A percentile compares a stretch with the other conserved stretches of the same genome.
Conservation (phyloP, 2,888 invertebrate genomes). For the Micropterix aruncella region DNA sequence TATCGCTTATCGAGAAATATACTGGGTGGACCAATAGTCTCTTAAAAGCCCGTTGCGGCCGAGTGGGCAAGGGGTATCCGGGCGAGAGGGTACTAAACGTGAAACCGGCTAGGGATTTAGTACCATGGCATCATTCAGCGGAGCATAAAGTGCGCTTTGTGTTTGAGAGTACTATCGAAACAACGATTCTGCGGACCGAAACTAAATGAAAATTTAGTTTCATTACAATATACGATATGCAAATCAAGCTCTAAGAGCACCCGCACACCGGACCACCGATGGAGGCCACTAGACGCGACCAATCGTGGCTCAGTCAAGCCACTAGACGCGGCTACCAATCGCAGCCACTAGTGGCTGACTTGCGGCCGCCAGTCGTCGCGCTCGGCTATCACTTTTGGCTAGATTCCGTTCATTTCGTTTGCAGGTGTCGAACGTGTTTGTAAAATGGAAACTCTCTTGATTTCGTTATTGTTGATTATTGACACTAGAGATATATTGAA, state of each 20-base stretch:
- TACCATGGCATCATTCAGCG: slow-evolving; percentile 1
- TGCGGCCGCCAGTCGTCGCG: too few relatives aligned
- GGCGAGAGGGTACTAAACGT: neutral
- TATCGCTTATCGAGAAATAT: neutral
- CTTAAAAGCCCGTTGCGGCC: neutral
- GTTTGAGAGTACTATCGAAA: slow-evolving; percentile 2
- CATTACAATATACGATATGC: slow-evolving; percentile 1
- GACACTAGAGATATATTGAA: too few relatives aligned
- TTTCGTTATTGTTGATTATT: too few relatives aligned
- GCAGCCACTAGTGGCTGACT: too few relatives aligned
- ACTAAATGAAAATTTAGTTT: neutral
- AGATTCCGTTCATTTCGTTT: too few relatives aligned
- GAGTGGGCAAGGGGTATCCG: neutral
- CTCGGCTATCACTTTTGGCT: too few relatives aligned
- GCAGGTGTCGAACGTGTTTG: too few relatives aligned
- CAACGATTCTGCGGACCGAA: slow-evolving; percentile 1
- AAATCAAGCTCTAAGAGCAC: slow-evolving; percentile 3
- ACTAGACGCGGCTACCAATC: too few relatives aligned
- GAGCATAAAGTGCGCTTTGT: slow-evolving; percentile 1
- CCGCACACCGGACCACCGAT: too few relatives aligned
- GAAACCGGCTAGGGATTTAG: slow-evolving; percentile 1
- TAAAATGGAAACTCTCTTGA: too few relatives aligned
- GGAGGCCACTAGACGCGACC: too few relatives aligned
- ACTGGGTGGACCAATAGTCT: neutral
- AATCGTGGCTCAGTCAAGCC: too few relatives aligned